phyloP scores from a whole-genome alignment of 2,888 invertebrate genomes.

The Melanostoma mellinum region DNA sequence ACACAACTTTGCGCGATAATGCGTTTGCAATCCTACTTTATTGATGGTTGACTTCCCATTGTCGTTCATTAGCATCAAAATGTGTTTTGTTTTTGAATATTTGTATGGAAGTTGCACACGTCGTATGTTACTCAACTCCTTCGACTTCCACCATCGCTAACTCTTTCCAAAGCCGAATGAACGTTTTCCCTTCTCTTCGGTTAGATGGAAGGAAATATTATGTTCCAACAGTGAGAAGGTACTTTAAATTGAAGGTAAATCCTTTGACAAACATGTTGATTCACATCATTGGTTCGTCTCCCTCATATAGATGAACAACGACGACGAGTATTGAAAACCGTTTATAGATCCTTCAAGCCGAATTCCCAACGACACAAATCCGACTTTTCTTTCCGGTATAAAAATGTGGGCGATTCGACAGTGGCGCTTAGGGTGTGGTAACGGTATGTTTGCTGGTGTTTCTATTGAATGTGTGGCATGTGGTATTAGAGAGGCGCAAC shows the following conservation, averaged over 20 bases:
- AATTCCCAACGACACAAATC: conserved; percentile 67
- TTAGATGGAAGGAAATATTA: conserved; percentile 37
- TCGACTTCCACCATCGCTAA: background rate
- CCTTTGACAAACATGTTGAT: conserved; percentile 69
- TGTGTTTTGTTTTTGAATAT: conserved; percentile 33
- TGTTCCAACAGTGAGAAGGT: conserved; percentile 33
- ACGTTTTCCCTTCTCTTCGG: background rate
- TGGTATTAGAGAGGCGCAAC: conserved; percentile 59
- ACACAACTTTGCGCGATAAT: conserved; percentile 14
- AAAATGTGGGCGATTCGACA: conserved; percentile 28
- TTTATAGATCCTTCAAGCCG: conserved; percentile 69
- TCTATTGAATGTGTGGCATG: conserved; percentile 39
- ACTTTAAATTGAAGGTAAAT: conserved; percentile 68
- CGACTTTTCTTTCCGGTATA: conserved; percentile 56
- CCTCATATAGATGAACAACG: conserved; percentile 4
- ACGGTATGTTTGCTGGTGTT: conserved; percentile 21
- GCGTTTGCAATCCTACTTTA: conserved; percentile 25
- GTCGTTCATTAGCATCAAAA: conserved; percentile 50
- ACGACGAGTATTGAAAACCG: conserved; percentile 59
- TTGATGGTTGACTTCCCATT: conserved; percentile 37
- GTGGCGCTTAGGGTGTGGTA: conserved; percentile 12
- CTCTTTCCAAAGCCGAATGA: background rate
- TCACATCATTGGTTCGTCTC: conserved; percentile 52
- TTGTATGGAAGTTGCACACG: background rate
- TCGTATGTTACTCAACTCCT: background rate